These are phyloP conservation scores for Turnix velox DNA, from an alignment of 2,113 vertebrate genomes.

Conservation along the genomic window DNA sequence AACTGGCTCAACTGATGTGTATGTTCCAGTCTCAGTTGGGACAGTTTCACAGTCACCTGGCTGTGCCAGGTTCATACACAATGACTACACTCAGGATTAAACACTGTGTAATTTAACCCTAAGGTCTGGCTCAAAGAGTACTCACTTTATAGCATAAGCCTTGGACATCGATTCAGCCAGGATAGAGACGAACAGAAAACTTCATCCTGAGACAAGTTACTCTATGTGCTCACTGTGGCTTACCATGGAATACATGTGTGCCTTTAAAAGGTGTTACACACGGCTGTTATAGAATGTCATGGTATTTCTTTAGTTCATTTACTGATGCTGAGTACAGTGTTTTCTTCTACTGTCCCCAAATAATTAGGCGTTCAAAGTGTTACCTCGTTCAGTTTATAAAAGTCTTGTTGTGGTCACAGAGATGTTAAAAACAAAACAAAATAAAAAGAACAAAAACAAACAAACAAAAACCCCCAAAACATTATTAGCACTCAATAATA, in stretches of 20 bases:
- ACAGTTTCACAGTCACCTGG: no score
- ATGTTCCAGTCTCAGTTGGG: not conserved
- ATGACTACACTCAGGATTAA: not conserved
- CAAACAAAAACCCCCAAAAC: not conserved
- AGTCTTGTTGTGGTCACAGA: not conserved
- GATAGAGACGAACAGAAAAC: not conserved
- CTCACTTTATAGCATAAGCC: accelerated
- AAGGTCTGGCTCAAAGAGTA: not conserved
- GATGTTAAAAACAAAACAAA: no score
- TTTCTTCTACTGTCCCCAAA: not conserved
- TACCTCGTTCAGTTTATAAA: not conserved
- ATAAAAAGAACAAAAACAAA: not conserved
- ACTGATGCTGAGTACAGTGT: not conserved
- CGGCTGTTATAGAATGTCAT: not conserved
- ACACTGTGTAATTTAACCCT: not conserved
- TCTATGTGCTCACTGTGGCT: not conserved
- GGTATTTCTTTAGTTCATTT: not conserved
- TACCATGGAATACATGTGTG: not conserved
- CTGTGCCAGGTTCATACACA: not conserved
- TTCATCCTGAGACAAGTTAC: accelerated
- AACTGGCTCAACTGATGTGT: not conserved
- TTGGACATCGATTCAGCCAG: not conserved
- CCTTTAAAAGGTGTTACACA: not conserved
- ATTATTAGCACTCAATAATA: not conserved
- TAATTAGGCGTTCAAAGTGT: not conserved